phyloP scores from a whole-genome alignment of 2,113 vertebrate species.

The Dunckerocampus dactyliophorus region DNA sequence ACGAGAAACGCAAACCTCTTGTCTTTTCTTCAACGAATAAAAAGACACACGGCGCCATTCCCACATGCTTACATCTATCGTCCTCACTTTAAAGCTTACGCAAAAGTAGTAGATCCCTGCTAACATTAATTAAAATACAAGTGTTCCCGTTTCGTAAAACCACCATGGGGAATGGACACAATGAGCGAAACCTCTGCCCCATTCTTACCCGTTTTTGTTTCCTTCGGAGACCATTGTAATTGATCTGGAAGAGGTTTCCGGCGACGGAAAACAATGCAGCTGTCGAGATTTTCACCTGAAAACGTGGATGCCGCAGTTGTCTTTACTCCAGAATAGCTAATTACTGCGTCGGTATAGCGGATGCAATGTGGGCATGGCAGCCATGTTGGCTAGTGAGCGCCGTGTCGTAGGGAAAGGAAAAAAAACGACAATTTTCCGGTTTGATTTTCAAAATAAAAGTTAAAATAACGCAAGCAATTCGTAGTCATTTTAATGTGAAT shows the following conservation, averaged over 20 bases:
- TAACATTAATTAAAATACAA: too few relatives aligned
- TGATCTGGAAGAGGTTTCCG: conserved; percentile 45
- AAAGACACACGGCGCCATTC: conserved; percentile 41
- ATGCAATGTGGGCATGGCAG: conserved; percentile 71
- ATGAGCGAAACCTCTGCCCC: conserved; percentile 27
- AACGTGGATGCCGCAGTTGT: conserved; percentile 13
- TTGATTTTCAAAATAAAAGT: conserved; percentile 47
- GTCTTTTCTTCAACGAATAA: conserved; percentile 44
- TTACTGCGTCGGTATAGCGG: conserved; percentile 73
- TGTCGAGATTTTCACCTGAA: background rate
- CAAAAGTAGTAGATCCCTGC: too few relatives aligned
- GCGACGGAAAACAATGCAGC: conserved; percentile 9
- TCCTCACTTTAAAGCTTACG: too few relatives aligned
- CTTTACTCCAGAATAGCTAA: conserved; percentile 33
- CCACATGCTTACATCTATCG: conserved; percentile 55
- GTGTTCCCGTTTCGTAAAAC: too few relatives aligned
- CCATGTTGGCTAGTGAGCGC: conserved; percentile 72
- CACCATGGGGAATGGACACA: too few relatives aligned
- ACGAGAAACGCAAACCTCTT: background rate
- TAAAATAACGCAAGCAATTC: background rate
- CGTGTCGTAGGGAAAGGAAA: conserved; percentile 28
- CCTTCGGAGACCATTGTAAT: conserved; percentile 76
- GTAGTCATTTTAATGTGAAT: too few relatives aligned
- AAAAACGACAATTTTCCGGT: conserved; percentile 30
- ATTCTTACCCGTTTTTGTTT: conserved; percentile 79